Conservation (phyloP, 2,888 invertebrate genomes). For the Protodeltote pygarga region DNA sequence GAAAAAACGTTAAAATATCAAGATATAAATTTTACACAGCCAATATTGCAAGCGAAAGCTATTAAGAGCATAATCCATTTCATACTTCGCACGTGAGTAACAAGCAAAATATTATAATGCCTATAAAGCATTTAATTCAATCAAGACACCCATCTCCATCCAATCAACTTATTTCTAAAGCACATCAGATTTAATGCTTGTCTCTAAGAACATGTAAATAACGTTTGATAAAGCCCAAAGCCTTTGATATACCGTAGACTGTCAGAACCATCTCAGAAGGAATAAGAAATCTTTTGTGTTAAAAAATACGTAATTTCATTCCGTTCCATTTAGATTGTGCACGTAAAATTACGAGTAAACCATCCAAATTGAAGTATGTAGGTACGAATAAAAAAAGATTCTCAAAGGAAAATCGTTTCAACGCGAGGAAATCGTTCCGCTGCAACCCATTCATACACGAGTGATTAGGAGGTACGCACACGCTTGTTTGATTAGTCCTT, state of each 20-base stretch:
- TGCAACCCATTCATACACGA: conserved; percentile 54
- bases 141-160: not conserved
- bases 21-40: too few relatives aligned
- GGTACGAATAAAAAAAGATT: conserved; percentile 48
- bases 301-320: conserved; percentile 44
- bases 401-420: conserved; percentile 54
- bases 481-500: not conserved
- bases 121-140: not conserved
- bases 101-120: too few relatives aligned
- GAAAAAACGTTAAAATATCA: too few relatives aligned
- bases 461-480: not conserved
- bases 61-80: too few relatives aligned
- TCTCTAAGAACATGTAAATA: conserved; percentile 18
- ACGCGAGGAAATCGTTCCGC: conserved; percentile 55
- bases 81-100: too few relatives aligned
- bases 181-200: conserved; percentile 1
- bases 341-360: conserved; percentile 49
- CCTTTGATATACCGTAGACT: conserved; percentile 21
- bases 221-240: conserved; percentile 16
- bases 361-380: conserved; percentile 45
- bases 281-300: conserved; percentile 17
- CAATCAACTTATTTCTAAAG: conserved; percentile 11
- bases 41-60: too few relatives aligned
- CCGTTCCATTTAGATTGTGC: conserved; percentile 32
- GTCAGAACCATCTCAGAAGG: conserved; percentile 13